Evolutionary conservation across 2,797 vertebrate genomes (phyloP), one percentile per base, ranked within the genome.

Genomic region (Poecile montanus): DNA sequence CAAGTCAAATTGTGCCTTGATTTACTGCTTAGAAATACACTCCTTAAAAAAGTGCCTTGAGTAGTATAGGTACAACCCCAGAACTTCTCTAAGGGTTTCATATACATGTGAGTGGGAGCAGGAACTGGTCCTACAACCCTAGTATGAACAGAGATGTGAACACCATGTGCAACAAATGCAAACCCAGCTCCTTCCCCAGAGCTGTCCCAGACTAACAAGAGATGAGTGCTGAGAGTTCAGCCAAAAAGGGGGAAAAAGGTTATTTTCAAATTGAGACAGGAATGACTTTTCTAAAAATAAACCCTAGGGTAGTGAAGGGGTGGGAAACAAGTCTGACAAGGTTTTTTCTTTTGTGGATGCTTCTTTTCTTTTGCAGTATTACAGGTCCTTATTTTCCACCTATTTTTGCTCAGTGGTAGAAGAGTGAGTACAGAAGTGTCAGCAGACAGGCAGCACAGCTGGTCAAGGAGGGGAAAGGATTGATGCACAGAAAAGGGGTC

Each of bases 181-280:
- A 87, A 93, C 2, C 6, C 50, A 87, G n/a, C 14, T 61, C 50
- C 48, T 51, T 75, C 13, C 51, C 32, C 70, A 66, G 58, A 83
- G 26, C 15, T 73, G 40, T 63, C 48, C 30, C 50, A 68, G 25
- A 30, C 29, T 60, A 73, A 73, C 38, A 57, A 36, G 7, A 77
- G 47, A 74, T 29, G 32, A 77, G 29, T 42, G n/a, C 29, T 53
- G 18, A 63, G 34, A 86, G 15, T 57, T 89, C 9, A 56, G 10
- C 5, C 63, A 85, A 15, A 70, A 61, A 66, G 34, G 18, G 53
- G 75, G 89, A 91, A 68, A 87, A 87, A 82, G 29, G 29, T 36
- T 26, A 9, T 94, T 95, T 97, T 94, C 86, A 71, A 90, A 95
- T 12, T 45, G 53, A 91, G 95, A 95, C 17, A 67, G 53, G 62